Base-by-base conservation (phyloP, 1,140 invertebrate genomes). In the Centruroides sculpturatus region DNA sequence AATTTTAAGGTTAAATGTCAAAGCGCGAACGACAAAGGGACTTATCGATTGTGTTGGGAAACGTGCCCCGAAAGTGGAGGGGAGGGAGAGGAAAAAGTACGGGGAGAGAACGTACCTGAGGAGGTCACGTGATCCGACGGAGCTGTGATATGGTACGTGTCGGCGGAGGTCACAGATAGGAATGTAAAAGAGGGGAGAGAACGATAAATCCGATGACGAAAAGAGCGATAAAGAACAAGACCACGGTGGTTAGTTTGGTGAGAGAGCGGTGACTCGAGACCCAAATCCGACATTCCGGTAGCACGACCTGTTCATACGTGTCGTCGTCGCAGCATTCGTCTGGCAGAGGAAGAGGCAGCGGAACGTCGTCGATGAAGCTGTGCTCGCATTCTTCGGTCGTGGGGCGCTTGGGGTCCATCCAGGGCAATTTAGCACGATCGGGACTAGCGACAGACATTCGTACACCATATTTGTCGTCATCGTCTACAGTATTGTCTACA, bases 121-220 rank as follows among this genome's bases (percentile, higher is more conserved):
- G 8, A 41, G 41, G 41, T 41, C 41, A 41, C 41, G 41, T 51
- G 23, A 34, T n/a, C 50, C 50, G 10, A 34, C n/a, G 23, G 50
- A 51, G 4, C n/a, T 6, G 5, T 11, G 50, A 51, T 51, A 51
- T 51, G 12, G 50, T 51, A 51, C 1, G 50, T 13, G 12, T 11
- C 5, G 50, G 12, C 11, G 11, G 9, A 35, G 36, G 60, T 35
- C 35, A 66, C 53, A 60, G 54, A 46, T 55, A 59, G 7, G 46
- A 64, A 60, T 60, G 61, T 47, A 64, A 61, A 34, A 65, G 23
- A 59, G 63, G 59, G n/a, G 59, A 67, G 47, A 60, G 51, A 34
- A 64, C 59, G 10, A 64, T 67, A 54, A 66, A 66, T 35, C 64
- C 64, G 41, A 66, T 61, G 49, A 66, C 60, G 23, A 66, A 46